phyloP scores from a whole-genome alignment of 2,797 vertebrate genomes.

The Choloepus didactylus region DNA sequence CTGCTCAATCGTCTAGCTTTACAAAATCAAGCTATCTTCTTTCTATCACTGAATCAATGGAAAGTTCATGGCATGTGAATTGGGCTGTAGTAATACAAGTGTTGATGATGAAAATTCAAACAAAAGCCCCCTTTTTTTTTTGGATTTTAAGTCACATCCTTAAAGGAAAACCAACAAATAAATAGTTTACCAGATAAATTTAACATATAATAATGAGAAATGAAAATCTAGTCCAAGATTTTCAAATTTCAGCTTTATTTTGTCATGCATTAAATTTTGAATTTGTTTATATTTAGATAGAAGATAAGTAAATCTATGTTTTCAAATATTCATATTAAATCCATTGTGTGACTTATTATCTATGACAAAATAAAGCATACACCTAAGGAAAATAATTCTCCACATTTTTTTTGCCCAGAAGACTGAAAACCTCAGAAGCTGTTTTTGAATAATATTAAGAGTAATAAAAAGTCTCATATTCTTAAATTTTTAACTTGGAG shows the following conservation, averaged over 20 bases:
- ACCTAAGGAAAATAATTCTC: background rate
- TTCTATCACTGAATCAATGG: background rate
- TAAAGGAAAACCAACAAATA: background rate
- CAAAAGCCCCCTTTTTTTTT: conserved; percentile 39
- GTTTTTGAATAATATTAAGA: background rate
- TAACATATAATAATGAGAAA: background rate
- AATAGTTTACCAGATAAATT: background rate
- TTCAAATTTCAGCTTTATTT: conserved; percentile 16
- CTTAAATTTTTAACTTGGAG: conserved; percentile 17
- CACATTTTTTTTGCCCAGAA: background rate
- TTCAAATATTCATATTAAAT: conserved; percentile 10
- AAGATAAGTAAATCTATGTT: background rate
- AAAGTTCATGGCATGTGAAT: conserved; percentile 4
- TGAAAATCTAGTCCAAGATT: background rate
- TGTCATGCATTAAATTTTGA: background rate
- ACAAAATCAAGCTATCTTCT: conserved; percentile 61
- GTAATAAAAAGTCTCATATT: background rate
- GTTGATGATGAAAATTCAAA: conserved; percentile 38
- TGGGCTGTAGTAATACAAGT: background rate
- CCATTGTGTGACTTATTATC: background rate
- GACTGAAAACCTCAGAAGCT: background rate
- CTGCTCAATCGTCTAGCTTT: conserved; percentile 64
- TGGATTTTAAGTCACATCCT: background rate
- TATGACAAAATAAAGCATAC: background rate
- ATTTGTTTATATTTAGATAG: conserved; percentile 43